phyloP scores from a whole-genome alignment of 2,888 invertebrate genomes.

The Heliconius hortense region DNA sequence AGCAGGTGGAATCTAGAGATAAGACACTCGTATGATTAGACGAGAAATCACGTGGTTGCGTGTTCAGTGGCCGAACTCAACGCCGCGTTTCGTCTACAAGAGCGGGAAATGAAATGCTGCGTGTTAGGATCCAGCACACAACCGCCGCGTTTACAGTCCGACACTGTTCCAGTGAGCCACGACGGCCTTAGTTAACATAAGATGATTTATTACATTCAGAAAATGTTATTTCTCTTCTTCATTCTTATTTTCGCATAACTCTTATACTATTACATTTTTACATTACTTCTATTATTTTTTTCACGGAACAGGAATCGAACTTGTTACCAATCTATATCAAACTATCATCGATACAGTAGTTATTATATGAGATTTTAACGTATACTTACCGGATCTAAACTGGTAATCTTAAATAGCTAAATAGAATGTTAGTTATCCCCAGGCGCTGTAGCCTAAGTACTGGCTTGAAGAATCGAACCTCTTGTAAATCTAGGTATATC shows the following conservation, averaged over 20 bases:
- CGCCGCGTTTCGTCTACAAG: too few species aligned
- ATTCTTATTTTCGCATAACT: neutral
- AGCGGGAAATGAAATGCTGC: too few species aligned
- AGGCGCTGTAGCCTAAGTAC: conserved; percentile 15
- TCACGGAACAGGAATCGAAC: neutral
- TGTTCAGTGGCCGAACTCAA: too few species aligned
- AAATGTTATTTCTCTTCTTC: neutral
- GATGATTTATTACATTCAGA: neutral
- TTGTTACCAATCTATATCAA: neutral
- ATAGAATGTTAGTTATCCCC: conserved; percentile 11
- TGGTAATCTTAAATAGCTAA: conserved; percentile 18
- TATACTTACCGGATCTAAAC: conserved; percentile 14
- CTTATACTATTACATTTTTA: neutral
- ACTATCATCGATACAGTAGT: neutral
- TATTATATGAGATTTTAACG: conserved; percentile 3
- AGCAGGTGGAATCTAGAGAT: neutral
- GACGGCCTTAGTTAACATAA: neutral
- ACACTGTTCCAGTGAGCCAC: too few species aligned
- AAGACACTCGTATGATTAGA: neutral
- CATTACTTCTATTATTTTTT: neutral
- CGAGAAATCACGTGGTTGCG: too few species aligned
- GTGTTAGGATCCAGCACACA: too few species aligned
- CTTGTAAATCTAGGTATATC: neutral
- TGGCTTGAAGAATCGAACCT: conserved; percentile 2
- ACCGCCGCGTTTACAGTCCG: too few species aligned